phyloP scores from a whole-genome alignment of 1,140 invertebrate species.

The Ectropis grisescens region DNA sequence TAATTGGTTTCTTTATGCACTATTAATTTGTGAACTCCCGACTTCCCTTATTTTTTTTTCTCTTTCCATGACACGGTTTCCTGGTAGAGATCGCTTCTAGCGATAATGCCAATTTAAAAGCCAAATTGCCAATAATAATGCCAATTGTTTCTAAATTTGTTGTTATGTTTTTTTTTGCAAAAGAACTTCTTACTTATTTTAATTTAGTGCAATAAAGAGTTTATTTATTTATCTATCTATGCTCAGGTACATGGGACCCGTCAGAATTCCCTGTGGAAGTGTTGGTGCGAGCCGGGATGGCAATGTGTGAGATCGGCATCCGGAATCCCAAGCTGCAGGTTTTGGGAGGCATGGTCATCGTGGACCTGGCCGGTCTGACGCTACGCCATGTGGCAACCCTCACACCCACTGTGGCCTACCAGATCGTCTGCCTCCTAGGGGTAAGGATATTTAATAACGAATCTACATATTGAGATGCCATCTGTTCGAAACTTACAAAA shows the following conservation, averaged over 20 bases:
- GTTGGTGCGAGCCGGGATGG: constrained; percentile 25
- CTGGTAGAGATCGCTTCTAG: too few species aligned
- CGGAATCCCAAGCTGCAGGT: constrained; percentile 44
- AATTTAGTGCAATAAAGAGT: neutral
- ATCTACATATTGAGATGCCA: too few species aligned
- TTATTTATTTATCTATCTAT: neutral
- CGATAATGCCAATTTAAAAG: too few species aligned
- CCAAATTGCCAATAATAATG: too few species aligned
- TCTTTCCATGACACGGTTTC: too few species aligned
- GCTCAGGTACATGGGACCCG: constrained; percentile 45
- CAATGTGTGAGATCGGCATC: constrained; percentile 34
- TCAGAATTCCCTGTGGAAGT: constrained; percentile 38
- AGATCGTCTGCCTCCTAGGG: constrained; percentile 75
- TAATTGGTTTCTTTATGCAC: too few species aligned
- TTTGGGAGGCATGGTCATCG: constrained; percentile 69
- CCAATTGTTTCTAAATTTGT: too few species aligned
- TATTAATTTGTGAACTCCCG: too few species aligned
- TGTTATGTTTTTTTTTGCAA: too few species aligned
- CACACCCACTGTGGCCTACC: constrained; percentile 75
- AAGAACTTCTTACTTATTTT: neutral
- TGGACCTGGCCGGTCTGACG: constrained; percentile 78
- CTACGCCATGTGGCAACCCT: constrained; percentile 78
- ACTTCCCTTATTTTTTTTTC: too few species aligned
- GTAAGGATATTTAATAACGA: constrained; percentile 61
- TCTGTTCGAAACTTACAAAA: too few species aligned